Evolutionary conservation across 2,113 vertebrate species (phyloP), one percentile per base, ranked within the genome.

Genomic region (Balaeniceps rex): DNA sequence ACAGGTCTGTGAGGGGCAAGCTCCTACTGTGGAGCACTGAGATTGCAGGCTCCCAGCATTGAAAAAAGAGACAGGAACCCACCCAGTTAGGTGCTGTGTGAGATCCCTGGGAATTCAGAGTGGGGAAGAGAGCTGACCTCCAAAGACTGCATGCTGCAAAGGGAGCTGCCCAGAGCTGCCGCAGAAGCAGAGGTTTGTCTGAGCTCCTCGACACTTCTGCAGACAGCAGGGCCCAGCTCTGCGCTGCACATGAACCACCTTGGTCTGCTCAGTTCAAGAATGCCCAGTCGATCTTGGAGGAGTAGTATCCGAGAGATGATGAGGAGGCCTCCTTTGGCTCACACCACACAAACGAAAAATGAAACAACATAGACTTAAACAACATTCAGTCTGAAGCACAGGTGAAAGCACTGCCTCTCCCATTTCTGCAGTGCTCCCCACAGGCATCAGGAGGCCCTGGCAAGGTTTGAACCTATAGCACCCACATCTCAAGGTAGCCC

Each of bases 351-450:
- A 92, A 61, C 19, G 44, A 60, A 38, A 71, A 28, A 31, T 14
- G 11, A 52, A 82, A 38, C 14, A 38, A 28, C 10, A 28, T 29
- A 23, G 49, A 58, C 25, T 55, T 17, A 66, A 25, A 51, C 19
- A 74, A 33, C 10, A 61, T 61, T 57, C n/a, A 51, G 49, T 33
- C 29, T 2, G 2, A 83, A 87, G 29, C 34, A 64, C 33, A 16
- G 61, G 13, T 1, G 1, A 60, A 70, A 80, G 36, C 1, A 0
- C 5, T 8, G 3, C 36, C 33, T 31, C 28, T 58, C 14, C 36
- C 51, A n/a, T 66, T 74, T 68, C 66, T 79, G 22, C 44, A 54
- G 31, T 47, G 34, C 16, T 81, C 28, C 31, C 12, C 52, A 38
- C 28, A 55, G 33, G 58, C 36, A 57, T 61, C 28, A 72, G 47